These are phyloP conservation scores for Scomberomorus guttatus DNA, from an alignment of 2,797 vertebrate genomes.

Conservation along the genomic window DNA sequence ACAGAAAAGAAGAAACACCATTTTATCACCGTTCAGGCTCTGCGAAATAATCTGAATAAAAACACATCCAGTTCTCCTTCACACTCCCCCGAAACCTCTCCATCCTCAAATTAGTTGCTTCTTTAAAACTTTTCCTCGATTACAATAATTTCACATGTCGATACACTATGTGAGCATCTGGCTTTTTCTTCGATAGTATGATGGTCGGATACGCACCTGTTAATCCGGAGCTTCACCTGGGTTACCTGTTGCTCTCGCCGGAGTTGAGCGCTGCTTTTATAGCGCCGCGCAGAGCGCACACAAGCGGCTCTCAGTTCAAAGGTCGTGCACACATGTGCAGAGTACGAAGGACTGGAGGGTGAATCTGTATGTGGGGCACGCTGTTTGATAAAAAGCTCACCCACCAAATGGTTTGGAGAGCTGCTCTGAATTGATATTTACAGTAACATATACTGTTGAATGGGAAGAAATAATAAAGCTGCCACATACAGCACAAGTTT, in stretches of 20 bases:
- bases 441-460: neutral
- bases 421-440: neutral
- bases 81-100: too few species aligned
- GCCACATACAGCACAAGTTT: neutral
- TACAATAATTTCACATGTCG: neutral
- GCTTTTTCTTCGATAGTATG: too few species aligned
- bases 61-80: neutral
- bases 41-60: neutral
- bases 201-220: conserved; percentile 59
- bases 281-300: conserved; percentile 20
- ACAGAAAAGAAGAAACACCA: neutral
- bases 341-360: neutral
- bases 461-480: too few species aligned
- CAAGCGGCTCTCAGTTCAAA: conserved; percentile 54
- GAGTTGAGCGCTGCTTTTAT: conserved; percentile 61
- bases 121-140: neutral
- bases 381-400: neutral
- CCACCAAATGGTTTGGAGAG: neutral
- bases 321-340: conserved; percentile 56
- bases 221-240: conserved; percentile 19
- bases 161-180: neutral
- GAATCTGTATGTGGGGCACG: neutral
- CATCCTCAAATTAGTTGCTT: neutral
- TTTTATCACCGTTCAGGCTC: neutral
- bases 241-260: conserved; percentile 57